Evolutionary conservation across 2,888 invertebrate species (phyloP), one percentile per base, ranked within the genome.

Genomic region (Lepidonotus clava): DNA sequence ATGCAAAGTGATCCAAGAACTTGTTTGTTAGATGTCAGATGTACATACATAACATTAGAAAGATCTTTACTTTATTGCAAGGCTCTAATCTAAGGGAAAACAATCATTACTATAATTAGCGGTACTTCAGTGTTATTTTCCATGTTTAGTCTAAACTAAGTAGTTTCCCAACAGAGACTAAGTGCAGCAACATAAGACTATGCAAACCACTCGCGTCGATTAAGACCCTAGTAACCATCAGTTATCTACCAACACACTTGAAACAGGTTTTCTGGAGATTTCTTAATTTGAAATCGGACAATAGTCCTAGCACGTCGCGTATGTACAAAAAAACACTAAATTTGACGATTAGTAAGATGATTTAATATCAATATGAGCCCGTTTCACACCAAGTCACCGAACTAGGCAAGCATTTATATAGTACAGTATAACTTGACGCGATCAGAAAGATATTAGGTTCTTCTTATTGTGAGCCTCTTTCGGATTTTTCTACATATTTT

Each of bases 191-290:
- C n/a, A n/a, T 71, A 71, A 38, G 71, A 36, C 71, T 71, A 71
- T 71, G 71, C 71, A 71, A 71, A 36, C 71, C 71, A 71, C 38
- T 61, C 1, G 1, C 28, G 28, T 61, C 28, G 14, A 34, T 71
- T 38, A 56, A n/a, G 8, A 56, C 56, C 56, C 8, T 56, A 56
- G 56, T 56, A 56, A 56, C n/a, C 56, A 56, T 56, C n/a, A 56
- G 8, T 56, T 5, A 56, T 56, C 5, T n/a, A n/a, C 56, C 56
- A 38, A 6, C 71, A 36, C 71, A 71, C 71, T 71, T 71, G 71
- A 71, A 71, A 34, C 34, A 18, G 34, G 18, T 21, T 18, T 71
- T 71, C 11, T 32, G 32, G 21, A 32, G 28, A 32, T 71, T 71
- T 11, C 38, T 71, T 71, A 4, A 36, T 38, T 71, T 5, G 11